Base-by-base conservation (phyloP, 53 echinoderm and acorn worm species). In the Crossaster papposus region DNA sequence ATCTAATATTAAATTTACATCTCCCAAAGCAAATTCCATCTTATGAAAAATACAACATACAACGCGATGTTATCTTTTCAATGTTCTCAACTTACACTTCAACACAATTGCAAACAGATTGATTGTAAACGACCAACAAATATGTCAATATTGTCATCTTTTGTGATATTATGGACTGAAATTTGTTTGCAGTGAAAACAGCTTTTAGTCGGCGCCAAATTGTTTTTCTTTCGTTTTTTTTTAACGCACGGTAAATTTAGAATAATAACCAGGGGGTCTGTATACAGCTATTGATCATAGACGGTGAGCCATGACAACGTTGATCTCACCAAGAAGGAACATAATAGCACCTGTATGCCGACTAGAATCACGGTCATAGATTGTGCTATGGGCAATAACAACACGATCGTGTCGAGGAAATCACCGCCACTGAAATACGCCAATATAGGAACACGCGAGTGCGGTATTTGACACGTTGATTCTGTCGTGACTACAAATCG, bases 321-420 rank as follows among this genome's bases (percentile, higher is more conserved):
- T 63, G 44, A 65, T 30, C 13, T 32, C 4, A 38, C 32, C 68
- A 35, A 82, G 36, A 68, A 68, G 68, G 4, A 68, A 68, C 26
- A n/a, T 26, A 6, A 26, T 68, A 28, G 38, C 82, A 82, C 34
- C n/a, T 35, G 82, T 22, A 37, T 4, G 50, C 6, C 63, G 17
- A 37, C 24, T 14, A 68, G 68, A n/a, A 82, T 82, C 82, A 82
- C 36, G 82, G 65, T 44, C 65, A 82, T 35, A 44, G 12, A 68
- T 65, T 36, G 64, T 82, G 82, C 82, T 68, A 37, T 24, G 58
- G 28, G 82, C 64, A 64, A 37, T 13, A 11, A 38, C 13, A 3
- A 12, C 22, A 37, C 26, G 82, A 82, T 82, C 82, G 82, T 82
- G 82, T 81, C 7, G 30, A 62, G 81, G 81, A 81, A 81, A 58